Percentiles rank a stretch among this genome's conserved stretches.
Conservation (phyloP, 2,113 vertebrate genomes). For the Puma concolor region DNA sequence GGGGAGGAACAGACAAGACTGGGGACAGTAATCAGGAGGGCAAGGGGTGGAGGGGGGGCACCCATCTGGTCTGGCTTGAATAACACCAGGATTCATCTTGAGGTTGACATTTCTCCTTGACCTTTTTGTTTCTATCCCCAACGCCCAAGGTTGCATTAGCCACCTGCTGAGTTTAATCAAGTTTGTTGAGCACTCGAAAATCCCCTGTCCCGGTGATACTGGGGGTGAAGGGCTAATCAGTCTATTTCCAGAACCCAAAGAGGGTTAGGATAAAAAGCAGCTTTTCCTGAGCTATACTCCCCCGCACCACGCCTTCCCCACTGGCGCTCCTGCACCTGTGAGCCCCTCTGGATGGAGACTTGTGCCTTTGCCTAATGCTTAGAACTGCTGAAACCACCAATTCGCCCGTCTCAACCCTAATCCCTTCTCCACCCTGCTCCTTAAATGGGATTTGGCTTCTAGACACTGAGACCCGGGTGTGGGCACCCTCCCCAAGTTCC, state of each 20-base stretch:
- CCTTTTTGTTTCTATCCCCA: slow-evolving; percentile 32
- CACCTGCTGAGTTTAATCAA: slow-evolving; percentile 31
- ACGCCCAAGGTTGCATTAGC: background rate
- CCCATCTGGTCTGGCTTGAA: fast-evolving
- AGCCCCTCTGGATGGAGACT: background rate
- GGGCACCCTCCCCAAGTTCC: slow-evolving; percentile 57
- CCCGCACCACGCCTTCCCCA: background rate
- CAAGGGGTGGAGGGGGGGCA: fast-evolving
- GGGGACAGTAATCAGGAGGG: fast-evolving
- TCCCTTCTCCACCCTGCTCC: slow-evolving; percentile 68
- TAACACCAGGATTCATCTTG: background rate
- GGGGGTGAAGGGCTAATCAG: slow-evolving; percentile 40
- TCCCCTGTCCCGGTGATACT: slow-evolving; percentile 25
- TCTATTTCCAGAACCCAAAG: slow-evolving; percentile 80
- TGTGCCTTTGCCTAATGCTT: slow-evolving; percentile 74
- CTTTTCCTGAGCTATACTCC: background rate
- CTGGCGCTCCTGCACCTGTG: background rate
- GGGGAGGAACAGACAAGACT: background rate
- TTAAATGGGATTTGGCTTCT: slow-evolving; percentile 76
- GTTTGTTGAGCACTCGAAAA: background rate
- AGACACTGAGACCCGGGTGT: slow-evolving; percentile 65
- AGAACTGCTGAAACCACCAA: slow-evolving; percentile 77
- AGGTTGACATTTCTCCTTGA: slow-evolving; percentile 56
- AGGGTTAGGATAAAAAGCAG: slow-evolving; percentile 69
- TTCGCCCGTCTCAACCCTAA: slow-evolving; percentile 65